Base-by-base conservation (phyloP, 2,113 vertebrate genomes). In the Paramisgurnus dabryanus region DNA sequence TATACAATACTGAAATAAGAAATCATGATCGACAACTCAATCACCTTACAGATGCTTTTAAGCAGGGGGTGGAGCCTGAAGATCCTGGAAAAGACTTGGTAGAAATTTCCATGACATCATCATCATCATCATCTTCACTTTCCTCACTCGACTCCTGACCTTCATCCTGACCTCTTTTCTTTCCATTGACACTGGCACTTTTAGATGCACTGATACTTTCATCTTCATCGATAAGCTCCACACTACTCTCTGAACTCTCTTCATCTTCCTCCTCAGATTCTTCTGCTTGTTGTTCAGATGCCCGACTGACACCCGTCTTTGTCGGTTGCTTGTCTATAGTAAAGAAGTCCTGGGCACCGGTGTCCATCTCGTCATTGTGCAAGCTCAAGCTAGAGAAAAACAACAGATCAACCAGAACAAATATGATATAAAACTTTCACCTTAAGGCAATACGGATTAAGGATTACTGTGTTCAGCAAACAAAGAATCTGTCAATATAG, bases 291-390 rank as follows among this genome's bases (percentile, higher is more conserved):
- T 49, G 50, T 49, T 5, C 13, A 41, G n/a, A 5, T 7, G 40
- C 10, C 6, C 18, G n/a, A 34, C 3, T 55, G 0, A 60, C 49
- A 58, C 1, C 22, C 49, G 67, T 82, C 15, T 68, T 41, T 4
- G 10, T 27, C 0, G 79, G 45, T n/a, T 83, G 81, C 65, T 85
- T 89, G 84, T 92, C 87, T 0, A 89, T 76, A 2, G 60, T 43
- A 5, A 90, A 90, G 40, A 87, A 66, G 7, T 83, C 84, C 9
- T 73, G 68, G 3, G 88, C 85, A 40, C 85, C 47, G 0, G 84
- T 89, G 55, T 93, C 92, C 93, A 93, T 94, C n/a, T 91, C 90
- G 22, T 93, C 90, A 67, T 85, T 88, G 7, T 88, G 88, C 7
- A 67, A 11, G 58, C 58, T 85, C 83, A 79, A 67, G 70, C 92